A percentile compares a stretch with the other conserved stretches of the same genome.
These are phyloP conservation scores for Carabus problematicus DNA, from an alignment of 2,888 invertebrate genomes.

Conservation along the genomic window DNA sequence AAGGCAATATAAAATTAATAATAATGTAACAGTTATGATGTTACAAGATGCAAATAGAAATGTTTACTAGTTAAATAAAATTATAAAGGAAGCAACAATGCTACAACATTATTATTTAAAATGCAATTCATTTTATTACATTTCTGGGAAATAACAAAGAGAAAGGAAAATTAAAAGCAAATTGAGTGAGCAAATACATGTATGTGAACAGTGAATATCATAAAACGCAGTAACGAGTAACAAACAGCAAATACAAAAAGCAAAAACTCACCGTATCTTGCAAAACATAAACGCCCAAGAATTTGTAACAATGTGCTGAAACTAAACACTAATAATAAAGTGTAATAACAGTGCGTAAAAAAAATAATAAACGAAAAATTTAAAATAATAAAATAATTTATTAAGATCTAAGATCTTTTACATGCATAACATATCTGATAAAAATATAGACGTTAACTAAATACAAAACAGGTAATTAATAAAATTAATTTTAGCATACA, in stretches of 20 bases:
- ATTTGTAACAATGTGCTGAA: slow-evolving; percentile 33
- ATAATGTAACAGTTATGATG: no score
- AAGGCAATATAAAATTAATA: no score
- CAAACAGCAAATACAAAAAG: slow-evolving; percentile 33
- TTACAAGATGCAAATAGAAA: no score
- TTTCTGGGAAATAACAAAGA: no score
- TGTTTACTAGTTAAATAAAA: no score
- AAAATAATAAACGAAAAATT: slow-evolving; percentile 30
- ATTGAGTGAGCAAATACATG: slow-evolving; percentile 17
- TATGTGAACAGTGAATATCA: no score
- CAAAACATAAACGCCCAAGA: slow-evolving; percentile 39
- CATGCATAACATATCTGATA: slow-evolving; percentile 42
- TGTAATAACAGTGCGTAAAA: slow-evolving; percentile 32
- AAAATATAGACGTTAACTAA: slow-evolving; percentile 41
- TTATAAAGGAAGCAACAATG: neutral
- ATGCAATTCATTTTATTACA: neutral
- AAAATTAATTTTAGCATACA: slow-evolving; percentile 40
- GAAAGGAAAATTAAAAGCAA: no score
- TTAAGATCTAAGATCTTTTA: slow-evolving; percentile 42
- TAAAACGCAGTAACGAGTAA: no score
- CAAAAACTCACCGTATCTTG: slow-evolving; percentile 39
- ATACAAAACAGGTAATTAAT: slow-evolving; percentile 42
- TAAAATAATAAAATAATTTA: slow-evolving; percentile 43
- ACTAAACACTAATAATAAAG: slow-evolving; percentile 40
- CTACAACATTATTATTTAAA: slow-evolving; percentile 4